Evolutionary conservation across 2,797 vertebrate species (phyloP).

Genomic region (Nyctibius grandis): DNA sequence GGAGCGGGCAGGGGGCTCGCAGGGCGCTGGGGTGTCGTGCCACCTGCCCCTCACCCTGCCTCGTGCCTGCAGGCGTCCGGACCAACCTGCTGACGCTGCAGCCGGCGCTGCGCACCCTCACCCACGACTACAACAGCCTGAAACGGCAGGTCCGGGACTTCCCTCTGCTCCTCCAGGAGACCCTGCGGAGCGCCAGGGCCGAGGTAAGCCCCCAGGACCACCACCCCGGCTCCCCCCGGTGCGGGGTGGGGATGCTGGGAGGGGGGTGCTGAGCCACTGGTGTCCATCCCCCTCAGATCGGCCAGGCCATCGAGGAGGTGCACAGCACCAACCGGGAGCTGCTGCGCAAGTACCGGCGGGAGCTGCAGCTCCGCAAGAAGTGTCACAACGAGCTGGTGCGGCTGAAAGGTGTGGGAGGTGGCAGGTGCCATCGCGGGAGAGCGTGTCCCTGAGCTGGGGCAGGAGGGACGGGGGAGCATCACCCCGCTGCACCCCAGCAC

Average conservation of each 20-base stretch:
- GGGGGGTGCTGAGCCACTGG: rapidly evolving
- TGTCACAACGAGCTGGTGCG: slow-evolving; percentile 96
- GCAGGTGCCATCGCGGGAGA: rapidly evolving
- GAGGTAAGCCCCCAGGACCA: slow-evolving; percentile 74
- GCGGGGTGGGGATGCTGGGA: rapidly evolving
- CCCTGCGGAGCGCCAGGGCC: slow-evolving; percentile 82
- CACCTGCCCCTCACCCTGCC: neutral
- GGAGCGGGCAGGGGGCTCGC: rapidly evolving
- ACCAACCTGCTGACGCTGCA: slow-evolving; percentile 91
- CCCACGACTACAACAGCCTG: slow-evolving; percentile 90
- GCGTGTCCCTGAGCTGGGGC: rapidly evolving
- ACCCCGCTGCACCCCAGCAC: neutral
- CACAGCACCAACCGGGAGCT: slow-evolving; percentile 89
- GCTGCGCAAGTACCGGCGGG: slow-evolving; percentile 90
- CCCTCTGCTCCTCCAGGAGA: slow-evolving; percentile 88
- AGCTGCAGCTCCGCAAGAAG: slow-evolving; percentile 95
- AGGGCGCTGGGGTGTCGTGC: rapidly evolving
- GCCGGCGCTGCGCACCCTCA: slow-evolving; percentile 91
- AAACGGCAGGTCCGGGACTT: slow-evolving; percentile 94
- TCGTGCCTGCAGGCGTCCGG: slow-evolving; percentile 77
- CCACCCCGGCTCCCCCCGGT: rapidly evolving
- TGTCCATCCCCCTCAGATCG: slow-evolving; percentile 74
- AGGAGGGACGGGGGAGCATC: neutral
- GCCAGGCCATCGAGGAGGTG: slow-evolving; percentile 89
- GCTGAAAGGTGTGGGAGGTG: slow-evolving; percentile 81